A percentile compares a stretch with the other conserved stretches of the same genome.
These are phyloP conservation scores for Pachliopta kotzebuea DNA, from an alignment of 2,888 invertebrate genomes.

Conservation along the genomic window DNA sequence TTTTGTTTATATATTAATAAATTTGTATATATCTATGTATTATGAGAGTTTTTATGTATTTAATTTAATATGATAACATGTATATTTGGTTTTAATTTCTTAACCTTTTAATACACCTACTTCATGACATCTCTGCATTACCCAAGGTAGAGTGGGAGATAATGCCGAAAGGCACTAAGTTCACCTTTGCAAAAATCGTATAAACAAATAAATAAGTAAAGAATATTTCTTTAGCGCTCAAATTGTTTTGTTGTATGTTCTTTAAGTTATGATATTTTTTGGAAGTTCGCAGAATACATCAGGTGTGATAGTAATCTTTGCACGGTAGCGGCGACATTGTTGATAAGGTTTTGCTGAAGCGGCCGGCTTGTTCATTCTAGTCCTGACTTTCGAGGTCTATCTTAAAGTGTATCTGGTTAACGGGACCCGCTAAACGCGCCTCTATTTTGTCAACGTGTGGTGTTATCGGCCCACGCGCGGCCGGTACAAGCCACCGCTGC, in stretches of 20 bases:
- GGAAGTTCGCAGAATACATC: conserved; percentile 7
- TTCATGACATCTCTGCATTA: too few relatives aligned
- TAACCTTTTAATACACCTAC: too few relatives aligned
- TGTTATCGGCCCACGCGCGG: conserved; percentile 61
- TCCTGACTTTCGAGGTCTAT: conserved; percentile 24
- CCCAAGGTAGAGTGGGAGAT: too few relatives aligned
- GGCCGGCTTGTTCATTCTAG: conserved; percentile 16
- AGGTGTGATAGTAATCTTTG: conserved; percentile 30
- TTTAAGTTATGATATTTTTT: not conserved
- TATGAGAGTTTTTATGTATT: too few relatives aligned
- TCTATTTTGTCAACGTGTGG: conserved; percentile 54
- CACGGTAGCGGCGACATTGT: conserved; percentile 16
- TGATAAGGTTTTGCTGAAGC: conserved; percentile 3
- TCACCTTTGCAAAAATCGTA: too few relatives aligned
- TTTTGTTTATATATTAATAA: too few relatives aligned
- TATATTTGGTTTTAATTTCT: too few relatives aligned
- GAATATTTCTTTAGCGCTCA: not conserved
- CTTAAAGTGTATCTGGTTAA: conserved; percentile 37
- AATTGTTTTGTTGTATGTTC: too few relatives aligned
- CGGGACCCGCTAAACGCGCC: conserved; percentile 44
- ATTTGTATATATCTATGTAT: too few relatives aligned
- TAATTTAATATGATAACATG: too few relatives aligned
- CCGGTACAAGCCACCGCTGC: conserved; percentile 53
- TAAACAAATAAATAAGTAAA: too few relatives aligned
- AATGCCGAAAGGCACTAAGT: too few relatives aligned